Conservation (phyloP, 1,140 invertebrate species). For the Solenopsis invicta region DNA sequence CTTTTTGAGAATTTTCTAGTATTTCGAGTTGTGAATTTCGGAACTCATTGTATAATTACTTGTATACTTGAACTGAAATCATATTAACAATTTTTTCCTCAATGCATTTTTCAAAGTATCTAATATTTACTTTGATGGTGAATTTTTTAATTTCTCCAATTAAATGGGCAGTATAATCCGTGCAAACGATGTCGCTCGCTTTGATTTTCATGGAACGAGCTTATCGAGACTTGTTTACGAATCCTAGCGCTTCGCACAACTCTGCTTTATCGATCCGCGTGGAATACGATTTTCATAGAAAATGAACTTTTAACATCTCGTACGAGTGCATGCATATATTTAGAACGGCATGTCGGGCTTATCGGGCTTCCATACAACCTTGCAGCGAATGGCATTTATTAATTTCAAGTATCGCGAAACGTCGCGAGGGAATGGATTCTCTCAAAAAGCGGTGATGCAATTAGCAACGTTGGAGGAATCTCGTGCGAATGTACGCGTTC, state of each 20-base stretch:
- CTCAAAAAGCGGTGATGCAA: neutral
- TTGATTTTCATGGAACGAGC: neutral
- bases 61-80: no score
- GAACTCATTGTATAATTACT: no score
- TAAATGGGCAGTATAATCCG: neutral
- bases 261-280: neutral
- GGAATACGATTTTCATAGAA: constrained; percentile 52
- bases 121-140: neutral
- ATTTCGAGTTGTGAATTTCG: no score
- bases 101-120: neutral
- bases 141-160: neutral
- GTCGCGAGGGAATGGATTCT: neutral
- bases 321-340: constrained; percentile 18
- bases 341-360: constrained; percentile 28
- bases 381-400: constrained; percentile 51
- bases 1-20: no score
- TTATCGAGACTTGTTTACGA: constrained; percentile 16
- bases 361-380: constrained; percentile 39
- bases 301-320: constrained; percentile 21
- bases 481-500: neutral
- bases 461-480: constrained; percentile 14
- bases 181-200: neutral
- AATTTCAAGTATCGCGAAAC: constrained; percentile 36
- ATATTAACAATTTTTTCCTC: no score
- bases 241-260: neutral